These are phyloP conservation scores for Torymus texanus DNA, from an alignment of 2,888 invertebrate species.

Conservation along the genomic window DNA sequence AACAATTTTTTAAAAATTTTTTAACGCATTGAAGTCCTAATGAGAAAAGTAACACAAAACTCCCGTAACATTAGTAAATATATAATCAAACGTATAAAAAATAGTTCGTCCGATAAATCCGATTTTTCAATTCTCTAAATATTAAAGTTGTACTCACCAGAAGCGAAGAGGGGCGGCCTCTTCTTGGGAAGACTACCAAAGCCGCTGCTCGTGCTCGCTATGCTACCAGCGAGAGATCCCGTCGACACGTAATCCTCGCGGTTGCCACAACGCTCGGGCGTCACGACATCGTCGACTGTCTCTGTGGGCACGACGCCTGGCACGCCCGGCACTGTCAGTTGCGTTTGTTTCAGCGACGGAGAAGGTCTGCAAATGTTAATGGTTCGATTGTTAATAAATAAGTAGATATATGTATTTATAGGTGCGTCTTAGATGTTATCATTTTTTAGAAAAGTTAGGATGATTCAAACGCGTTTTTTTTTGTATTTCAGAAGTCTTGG, in stretches of 20 bases:
- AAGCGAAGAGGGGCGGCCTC: constrained; percentile 79
- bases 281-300: constrained; percentile 64
- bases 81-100: constrained; percentile 1
- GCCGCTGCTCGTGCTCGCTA: constrained; percentile 87
- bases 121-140: too few relatives aligned
- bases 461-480: too few relatives aligned
- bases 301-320: constrained; percentile 66
- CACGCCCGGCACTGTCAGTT: constrained; percentile 75
- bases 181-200: constrained; percentile 90
- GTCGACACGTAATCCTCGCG: constrained; percentile 79
- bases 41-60: too few relatives aligned
- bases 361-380: constrained; percentile 78
- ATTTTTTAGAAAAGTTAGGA: too few relatives aligned
- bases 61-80: too few relatives aligned
- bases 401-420: too few relatives aligned
- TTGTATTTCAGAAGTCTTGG: too few relatives aligned
- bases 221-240: constrained; percentile 79
- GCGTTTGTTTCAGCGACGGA: constrained; percentile 79
- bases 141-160: constrained; percentile 71
- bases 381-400: too few relatives aligned
- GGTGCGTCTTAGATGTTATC: too few relatives aligned
- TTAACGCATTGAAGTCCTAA: too few relatives aligned
- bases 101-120: neutral
- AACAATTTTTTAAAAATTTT: too few relatives aligned
- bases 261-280: constrained; percentile 70